Evolutionary conservation across 2,113 vertebrate genomes (phyloP).

Genomic region (Odontophorus gujanensis): DNA sequence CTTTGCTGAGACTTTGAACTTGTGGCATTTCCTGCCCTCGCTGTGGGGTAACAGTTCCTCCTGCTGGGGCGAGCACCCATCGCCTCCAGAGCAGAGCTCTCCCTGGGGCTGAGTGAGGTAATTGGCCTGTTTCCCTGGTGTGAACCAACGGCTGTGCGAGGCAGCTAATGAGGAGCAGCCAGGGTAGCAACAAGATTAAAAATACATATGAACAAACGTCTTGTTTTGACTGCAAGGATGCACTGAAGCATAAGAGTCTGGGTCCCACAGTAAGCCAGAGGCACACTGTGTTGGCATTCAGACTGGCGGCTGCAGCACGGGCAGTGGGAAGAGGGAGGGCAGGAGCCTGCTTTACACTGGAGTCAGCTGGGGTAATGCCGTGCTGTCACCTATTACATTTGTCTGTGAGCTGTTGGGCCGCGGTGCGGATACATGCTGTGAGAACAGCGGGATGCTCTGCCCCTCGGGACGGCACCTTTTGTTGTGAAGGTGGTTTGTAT

Average conservation of each 20-base stretch:
- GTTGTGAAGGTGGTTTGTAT: background rate
- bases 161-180: background rate
- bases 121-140: background rate
- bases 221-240: background rate
- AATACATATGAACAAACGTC: conserved; percentile 30
- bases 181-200: conserved; percentile 57
- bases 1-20: background rate
- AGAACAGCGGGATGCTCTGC: background rate
- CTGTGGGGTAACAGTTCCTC: background rate
- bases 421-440: accelerated
- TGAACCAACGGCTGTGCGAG: background rate
- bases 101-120: background rate
- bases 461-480: background rate
- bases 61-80: background rate
- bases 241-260: background rate
- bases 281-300: background rate
- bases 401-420: background rate
- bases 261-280: background rate
- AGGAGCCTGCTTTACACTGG: background rate
- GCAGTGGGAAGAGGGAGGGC: background rate
- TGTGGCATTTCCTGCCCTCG: background rate
- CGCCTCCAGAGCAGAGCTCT: background rate
- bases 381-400: background rate
- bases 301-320: background rate
- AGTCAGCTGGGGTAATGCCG: background rate